Evolutionary conservation across 2,888 invertebrate genomes (phyloP), one percentile per base, ranked within the genome.

Genomic region (Cepaea hortensis): DNA sequence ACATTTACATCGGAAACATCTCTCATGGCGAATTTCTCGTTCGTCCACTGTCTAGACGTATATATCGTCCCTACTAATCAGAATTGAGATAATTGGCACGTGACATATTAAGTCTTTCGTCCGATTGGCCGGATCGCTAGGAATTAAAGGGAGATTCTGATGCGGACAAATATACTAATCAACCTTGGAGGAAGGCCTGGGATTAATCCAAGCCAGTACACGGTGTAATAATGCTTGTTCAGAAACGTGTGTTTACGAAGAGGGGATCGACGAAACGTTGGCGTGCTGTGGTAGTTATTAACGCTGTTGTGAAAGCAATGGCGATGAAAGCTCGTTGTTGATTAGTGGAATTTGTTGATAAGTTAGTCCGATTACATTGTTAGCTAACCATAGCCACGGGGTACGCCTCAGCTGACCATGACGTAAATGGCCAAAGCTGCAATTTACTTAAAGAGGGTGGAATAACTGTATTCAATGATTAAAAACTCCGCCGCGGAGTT

Each of bases 81-180:
- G n/a, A 73, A 73, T 73, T 46, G 13, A 73, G 73, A 73, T 73
- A 46, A 73, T 46, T 73, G 46, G 73, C 73, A 73, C 73, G 73
- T 73, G 73, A 73, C 73, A 73, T 73, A 73, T 73, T 9, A 6
- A 35, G 46, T 46, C 46, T 73, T 73, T 15, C 46, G 15, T 73
- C 35, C 46, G 73, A 73, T 73, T 73, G 73, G 73, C 73, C 35
- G 23, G 46, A n/a, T 68, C n/a, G 55, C 6, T 11, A 55, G 11
- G 55, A 11, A 55, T 55, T 55, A 55, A 55, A 55, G 55, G 11
- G 55, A 55, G 55, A 55, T 9, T 6, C 11, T 6, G 55, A 55
- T 55, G 7, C 55, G 35, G 68, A 68, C 68, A 20, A 68, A 68
- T 68, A 68, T 68, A 68, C 68, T 68, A 55, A 55, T 55, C 11